Conservation (phyloP, 64 coral and sea anemone genomes). For the Cladopsammia gracilis region DNA sequence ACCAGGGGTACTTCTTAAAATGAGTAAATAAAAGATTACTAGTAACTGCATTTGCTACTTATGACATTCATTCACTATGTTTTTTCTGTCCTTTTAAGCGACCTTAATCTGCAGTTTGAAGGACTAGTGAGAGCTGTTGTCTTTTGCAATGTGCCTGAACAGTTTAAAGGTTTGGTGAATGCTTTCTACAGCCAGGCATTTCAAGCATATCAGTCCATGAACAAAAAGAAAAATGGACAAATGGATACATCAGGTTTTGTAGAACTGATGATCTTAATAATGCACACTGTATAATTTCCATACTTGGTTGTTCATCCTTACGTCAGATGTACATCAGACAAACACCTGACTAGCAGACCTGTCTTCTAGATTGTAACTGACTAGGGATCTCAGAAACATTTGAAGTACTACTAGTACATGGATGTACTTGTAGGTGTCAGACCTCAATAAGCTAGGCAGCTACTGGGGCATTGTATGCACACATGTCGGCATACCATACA, state of each 20-base stretch:
- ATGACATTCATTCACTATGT: not conserved
- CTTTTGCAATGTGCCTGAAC: conserved; percentile 63
- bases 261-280: not conserved
- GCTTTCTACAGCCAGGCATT: conserved; percentile 68
- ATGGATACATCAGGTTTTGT: conserved; percentile 43
- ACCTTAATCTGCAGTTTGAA: conserved; percentile 64
- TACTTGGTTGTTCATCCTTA: not conserved
- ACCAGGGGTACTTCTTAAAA: no score
- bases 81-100: conserved; percentile 25
- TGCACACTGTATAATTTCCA: not conserved
- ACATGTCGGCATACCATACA: no score
- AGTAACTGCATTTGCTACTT: no score
- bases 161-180: conserved; percentile 56
- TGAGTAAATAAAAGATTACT: no score
- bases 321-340: not conserved
- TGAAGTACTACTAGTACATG: no score
- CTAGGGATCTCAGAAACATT: no score
- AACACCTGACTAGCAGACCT: no score
- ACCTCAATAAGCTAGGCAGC: no score
- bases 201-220: conserved; percentile 61
- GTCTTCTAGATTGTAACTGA: no score
- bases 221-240: conserved; percentile 33
- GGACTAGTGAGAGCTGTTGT: conserved; percentile 48
- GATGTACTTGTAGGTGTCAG: no score
- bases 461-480: no score